phyloP scores from a whole-genome alignment of 2,888 invertebrate species.

The Carterocephalus palaemon region DNA sequence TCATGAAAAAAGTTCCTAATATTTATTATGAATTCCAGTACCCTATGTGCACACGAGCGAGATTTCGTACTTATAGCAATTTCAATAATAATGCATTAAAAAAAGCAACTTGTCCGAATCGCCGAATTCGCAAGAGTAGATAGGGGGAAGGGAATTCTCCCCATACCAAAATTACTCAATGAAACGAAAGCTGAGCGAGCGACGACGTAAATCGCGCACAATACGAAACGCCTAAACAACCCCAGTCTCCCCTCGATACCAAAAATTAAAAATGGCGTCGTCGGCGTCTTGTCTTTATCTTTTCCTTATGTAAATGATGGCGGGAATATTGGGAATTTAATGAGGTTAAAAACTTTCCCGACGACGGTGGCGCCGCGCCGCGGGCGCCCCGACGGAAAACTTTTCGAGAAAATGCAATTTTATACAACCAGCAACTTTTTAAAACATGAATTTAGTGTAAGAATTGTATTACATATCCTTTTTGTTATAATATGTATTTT shows the following conservation, averaged over 20 bases:
- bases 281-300: slow-evolving; percentile 74
- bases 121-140: slow-evolving; percentile 37
- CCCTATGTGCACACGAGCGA: too few relatives aligned
- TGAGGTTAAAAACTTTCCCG: slow-evolving; percentile 71
- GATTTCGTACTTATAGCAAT: too few relatives aligned
- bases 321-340: slow-evolving; percentile 60
- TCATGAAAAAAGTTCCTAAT: too few relatives aligned
- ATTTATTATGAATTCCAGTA: too few relatives aligned
- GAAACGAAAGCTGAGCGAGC: slow-evolving; percentile 64
- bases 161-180: slow-evolving; percentile 60
- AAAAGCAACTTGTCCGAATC: slow-evolving; percentile 41
- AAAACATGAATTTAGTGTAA: slow-evolving; percentile 7
- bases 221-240: slow-evolving; percentile 48
- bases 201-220: slow-evolving; percentile 63
- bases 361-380: slow-evolving; percentile 48
- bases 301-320: slow-evolving; percentile 74
- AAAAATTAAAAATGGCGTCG: slow-evolving; percentile 68
- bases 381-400: slow-evolving; percentile 14
- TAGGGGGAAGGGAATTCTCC: slow-evolving; percentile 43
- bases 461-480: slow-evolving; percentile 8
- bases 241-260: slow-evolving; percentile 61
- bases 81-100: slow-evolving; percentile 29
- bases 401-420: slow-evolving; percentile 18
- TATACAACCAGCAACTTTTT: slow-evolving; percentile 14
- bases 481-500: too few relatives aligned